phyloP scores from a whole-genome alignment of 2,113 vertebrate species.

The Anolis carolinensis region DNA sequence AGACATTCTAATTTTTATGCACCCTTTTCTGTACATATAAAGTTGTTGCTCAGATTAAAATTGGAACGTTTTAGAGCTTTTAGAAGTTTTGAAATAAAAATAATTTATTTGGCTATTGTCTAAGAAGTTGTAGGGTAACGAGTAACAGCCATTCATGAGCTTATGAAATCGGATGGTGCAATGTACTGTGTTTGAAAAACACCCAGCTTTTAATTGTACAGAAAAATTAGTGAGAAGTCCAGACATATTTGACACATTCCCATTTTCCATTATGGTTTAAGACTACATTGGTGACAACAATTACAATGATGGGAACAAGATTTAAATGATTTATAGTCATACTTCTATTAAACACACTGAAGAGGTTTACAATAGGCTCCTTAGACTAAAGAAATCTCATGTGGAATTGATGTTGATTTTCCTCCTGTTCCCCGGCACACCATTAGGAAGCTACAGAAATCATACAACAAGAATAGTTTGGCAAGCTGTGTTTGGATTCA shows the following conservation, averaged over 20 bases:
- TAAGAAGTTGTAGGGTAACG: background rate
- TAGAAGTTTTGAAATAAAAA: background rate
- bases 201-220: constrained; percentile 20
- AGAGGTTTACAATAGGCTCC: background rate
- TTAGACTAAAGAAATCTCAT: background rate
- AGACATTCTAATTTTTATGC: background rate
- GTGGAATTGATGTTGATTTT: background rate
- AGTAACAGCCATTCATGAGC: constrained; percentile 20
- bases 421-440: background rate
- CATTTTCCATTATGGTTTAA: background rate
- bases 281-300: background rate
- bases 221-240: constrained; percentile 37
- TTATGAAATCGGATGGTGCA: background rate
- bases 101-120: background rate
- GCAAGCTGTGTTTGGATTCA: background rate
- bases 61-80: background rate
- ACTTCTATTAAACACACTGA: background rate
- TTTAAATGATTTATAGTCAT: background rate
- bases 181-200: background rate
- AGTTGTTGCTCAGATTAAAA: background rate
- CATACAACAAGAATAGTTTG: background rate
- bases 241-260: constrained; percentile 33
- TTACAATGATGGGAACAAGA: background rate
- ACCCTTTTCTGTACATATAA: background rate
- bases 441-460: background rate